These are phyloP conservation scores for Chlorops oryzae DNA, from an alignment of 1,140 invertebrate species.

Conservation along the genomic window DNA sequence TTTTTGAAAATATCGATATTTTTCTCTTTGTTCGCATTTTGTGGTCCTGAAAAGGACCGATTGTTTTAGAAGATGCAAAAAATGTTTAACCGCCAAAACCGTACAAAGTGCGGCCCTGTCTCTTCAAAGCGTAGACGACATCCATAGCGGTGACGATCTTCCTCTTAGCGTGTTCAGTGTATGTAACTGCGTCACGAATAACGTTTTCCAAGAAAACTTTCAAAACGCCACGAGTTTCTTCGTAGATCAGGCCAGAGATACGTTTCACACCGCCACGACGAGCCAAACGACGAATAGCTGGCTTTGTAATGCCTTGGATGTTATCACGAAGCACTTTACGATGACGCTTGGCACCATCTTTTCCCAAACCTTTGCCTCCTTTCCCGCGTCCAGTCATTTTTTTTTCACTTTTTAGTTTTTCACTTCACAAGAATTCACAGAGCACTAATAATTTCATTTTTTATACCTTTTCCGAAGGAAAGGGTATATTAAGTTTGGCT, in stretches of 20 bases:
- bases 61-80: too few relatives aligned
- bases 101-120: constrained; percentile 62
- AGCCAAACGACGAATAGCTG: constrained; percentile 50
- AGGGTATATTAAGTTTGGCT: too few relatives aligned
- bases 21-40: too few relatives aligned
- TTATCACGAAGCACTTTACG: constrained; percentile 60
- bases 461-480: too few relatives aligned
- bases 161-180: constrained; percentile 68
- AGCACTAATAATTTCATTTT: too few relatives aligned
- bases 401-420: too few relatives aligned
- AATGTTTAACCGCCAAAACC: constrained; percentile 53
- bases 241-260: constrained; percentile 63
- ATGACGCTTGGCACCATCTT: constrained; percentile 65
- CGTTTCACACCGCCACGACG: constrained; percentile 65
- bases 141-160: constrained; percentile 78
- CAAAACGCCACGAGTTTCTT: constrained; percentile 58
- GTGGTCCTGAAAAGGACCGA: too few relatives aligned
- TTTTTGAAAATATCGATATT: background rate
- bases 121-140: constrained; percentile 74
- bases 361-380: constrained; percentile 62
- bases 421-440: too few relatives aligned
- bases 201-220: constrained; percentile 72
- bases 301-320: constrained; percentile 58
- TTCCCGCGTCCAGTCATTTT: constrained; percentile 61
- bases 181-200: constrained; percentile 69